Evolutionary conservation across 2,113 vertebrate genomes (phyloP).

Genomic region (Coregonus clupeaformis): DNA sequence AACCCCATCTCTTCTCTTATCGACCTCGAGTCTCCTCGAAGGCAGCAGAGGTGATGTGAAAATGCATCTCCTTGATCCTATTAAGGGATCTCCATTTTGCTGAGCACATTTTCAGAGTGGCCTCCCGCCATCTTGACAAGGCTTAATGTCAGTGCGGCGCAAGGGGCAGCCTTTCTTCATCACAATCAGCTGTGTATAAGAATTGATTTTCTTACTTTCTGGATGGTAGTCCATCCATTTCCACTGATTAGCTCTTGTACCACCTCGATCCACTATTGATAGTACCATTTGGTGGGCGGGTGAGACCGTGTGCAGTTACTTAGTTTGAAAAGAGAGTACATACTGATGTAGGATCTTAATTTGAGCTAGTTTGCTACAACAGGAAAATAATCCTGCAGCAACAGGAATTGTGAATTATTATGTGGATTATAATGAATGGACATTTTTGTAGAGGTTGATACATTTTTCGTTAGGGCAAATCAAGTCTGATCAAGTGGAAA

Average conservation of each 20-base stretch:
- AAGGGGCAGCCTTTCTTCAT: slow-evolving; percentile 6
- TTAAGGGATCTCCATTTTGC: slow-evolving; percentile 55
- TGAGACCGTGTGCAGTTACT: neutral
- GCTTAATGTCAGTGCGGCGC: slow-evolving; percentile 7
- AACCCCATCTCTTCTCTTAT: slow-evolving; percentile 42
- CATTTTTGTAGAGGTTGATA: no score
- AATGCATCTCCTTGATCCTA: slow-evolving; percentile 58
- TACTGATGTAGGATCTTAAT: neutral
- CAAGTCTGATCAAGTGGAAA: no score
- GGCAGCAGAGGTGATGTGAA: slow-evolving; percentile 44
- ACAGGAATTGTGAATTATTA: no score
- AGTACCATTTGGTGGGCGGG: slow-evolving; percentile 24
- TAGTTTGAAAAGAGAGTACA: slow-evolving; percentile 6
- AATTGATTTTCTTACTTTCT: slow-evolving; percentile 36
- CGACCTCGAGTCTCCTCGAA: slow-evolving; percentile 49
- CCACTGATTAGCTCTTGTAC: slow-evolving; percentile 36
- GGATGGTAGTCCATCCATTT: slow-evolving; percentile 37
- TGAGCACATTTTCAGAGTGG: slow-evolving; percentile 14
- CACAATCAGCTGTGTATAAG: slow-evolving; percentile 21
- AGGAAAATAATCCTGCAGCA: no score
- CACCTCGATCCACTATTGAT: slow-evolving; percentile 9
- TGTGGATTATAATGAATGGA: no score
- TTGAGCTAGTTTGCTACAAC: no score
- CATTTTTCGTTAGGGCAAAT: no score
- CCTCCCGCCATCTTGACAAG: slow-evolving; percentile 28